phyloP scores from a whole-genome alignment of 2,888 invertebrate genomes.

The Slavum lentiscoides region DNA sequence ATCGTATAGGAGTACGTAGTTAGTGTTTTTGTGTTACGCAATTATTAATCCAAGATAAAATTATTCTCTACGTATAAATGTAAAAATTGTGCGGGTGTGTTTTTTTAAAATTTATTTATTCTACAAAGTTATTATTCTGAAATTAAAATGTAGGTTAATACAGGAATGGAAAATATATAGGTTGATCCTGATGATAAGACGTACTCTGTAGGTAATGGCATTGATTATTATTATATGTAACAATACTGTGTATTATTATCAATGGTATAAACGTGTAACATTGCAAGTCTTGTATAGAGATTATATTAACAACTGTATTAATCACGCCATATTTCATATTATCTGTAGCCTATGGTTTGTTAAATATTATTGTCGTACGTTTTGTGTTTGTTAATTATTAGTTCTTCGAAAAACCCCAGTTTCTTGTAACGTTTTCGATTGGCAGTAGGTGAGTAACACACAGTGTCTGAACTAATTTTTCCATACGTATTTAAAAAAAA shows the following conservation, averaged over 20 bases:
- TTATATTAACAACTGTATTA: slow-evolving; percentile 5
- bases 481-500: neutral
- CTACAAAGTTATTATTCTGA: too few relatives aligned
- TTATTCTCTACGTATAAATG: too few relatives aligned
- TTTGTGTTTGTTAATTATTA: neutral
- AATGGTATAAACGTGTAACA: neutral
- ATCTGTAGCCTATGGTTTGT: slow-evolving; percentile 36
- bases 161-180: too few relatives aligned
- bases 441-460: slow-evolving; percentile 17
- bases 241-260: too few relatives aligned
- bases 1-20: too few relatives aligned
- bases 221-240: too few relatives aligned
- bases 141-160: too few relatives aligned
- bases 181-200: slow-evolving; percentile 2
- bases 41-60: too few relatives aligned
- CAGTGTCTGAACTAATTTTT: neutral
- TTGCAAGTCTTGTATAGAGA: neutral
- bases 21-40: too few relatives aligned
- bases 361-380: neutral
- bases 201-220: too few relatives aligned
- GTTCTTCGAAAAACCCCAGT: neutral
- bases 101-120: too few relatives aligned
- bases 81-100: too few relatives aligned
- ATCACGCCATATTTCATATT: slow-evolving; percentile 31
- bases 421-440: neutral